Evolutionary conservation across 2,113 vertebrate genomes (phyloP).

Genomic region (Dicerorhinus sumatrensis): DNA sequence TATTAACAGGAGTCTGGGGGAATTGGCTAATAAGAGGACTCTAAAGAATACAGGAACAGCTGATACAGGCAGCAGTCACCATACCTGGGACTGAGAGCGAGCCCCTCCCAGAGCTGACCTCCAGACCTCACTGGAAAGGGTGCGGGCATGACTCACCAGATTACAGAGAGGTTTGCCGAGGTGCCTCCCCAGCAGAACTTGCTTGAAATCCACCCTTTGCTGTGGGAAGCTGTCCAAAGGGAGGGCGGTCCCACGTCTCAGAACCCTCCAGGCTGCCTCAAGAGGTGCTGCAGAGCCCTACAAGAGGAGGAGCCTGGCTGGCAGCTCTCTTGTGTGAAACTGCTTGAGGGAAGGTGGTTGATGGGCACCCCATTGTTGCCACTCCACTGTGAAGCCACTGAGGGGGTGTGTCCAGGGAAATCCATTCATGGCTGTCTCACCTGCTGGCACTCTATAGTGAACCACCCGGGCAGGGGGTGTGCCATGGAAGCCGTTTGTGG

Average conservation of each 20-base stretch:
- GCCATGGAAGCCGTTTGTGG: background rate
- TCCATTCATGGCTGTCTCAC: background rate
- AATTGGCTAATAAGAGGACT: background rate
- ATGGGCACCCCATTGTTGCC: too few species aligned
- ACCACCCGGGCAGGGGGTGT: background rate
- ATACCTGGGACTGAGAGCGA: accelerated
- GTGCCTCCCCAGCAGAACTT: too few species aligned
- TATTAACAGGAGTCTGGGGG: too few species aligned
- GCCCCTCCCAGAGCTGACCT: background rate
- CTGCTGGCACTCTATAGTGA: too few species aligned
- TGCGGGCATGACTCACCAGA: accelerated
- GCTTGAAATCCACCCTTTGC: background rate
- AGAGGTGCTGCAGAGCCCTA: background rate
- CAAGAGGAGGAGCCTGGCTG: background rate
- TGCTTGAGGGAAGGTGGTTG: background rate
- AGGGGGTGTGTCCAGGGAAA: background rate
- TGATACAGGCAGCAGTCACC: background rate
- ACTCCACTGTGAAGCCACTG: too few species aligned
- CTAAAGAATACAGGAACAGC: too few species aligned
- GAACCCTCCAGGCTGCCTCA: background rate
- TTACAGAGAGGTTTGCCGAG: background rate
- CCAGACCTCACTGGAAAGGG: background rate
- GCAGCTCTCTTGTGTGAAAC: background rate
- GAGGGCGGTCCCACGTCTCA: background rate
- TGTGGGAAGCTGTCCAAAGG: background rate